These are phyloP conservation scores for Tichodroma muraria DNA, from an alignment of 2,113 vertebrate genomes.

Conservation along the genomic window DNA sequence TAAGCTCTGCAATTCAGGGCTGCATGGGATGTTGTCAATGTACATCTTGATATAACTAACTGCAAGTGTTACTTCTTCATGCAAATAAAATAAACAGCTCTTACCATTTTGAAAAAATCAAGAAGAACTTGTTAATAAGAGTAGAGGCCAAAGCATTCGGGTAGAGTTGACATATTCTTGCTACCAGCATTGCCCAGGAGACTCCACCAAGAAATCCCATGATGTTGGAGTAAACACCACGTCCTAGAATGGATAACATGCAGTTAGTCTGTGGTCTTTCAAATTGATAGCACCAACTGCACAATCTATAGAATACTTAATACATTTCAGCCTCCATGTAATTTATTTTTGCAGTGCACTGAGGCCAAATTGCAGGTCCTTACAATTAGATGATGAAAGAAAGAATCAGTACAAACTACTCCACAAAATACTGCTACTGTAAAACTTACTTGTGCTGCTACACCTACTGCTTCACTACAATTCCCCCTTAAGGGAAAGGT, in stretches of 20 bases:
- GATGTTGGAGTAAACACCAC: constrained; percentile 97
- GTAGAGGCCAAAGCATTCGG: constrained; percentile 93
- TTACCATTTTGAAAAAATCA: constrained; percentile 97
- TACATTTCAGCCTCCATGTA: not conserved
- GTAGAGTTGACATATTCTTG: constrained; percentile 93
- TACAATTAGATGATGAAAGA: not conserved
- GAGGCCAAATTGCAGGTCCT: not conserved
- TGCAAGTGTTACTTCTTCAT: not conserved
- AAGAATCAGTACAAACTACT: not conserved
- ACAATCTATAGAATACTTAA: not conserved
- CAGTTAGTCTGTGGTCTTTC: not conserved
- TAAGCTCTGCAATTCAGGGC: not conserved
- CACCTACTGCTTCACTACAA: not conserved
- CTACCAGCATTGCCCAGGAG: constrained; percentile 98
- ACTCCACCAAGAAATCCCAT: constrained; percentile 96
- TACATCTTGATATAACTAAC: not conserved
- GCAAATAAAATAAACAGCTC: not conserved
- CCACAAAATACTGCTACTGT: not conserved
- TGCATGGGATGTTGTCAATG: rapidly evolving
- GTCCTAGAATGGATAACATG: constrained; percentile 66
- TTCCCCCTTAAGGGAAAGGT: not conserved
- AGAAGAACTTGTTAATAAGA: constrained; percentile 94
- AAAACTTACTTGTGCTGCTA: not conserved
- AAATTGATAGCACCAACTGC: not conserved
- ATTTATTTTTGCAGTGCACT: not conserved